Evolutionary conservation across 2,797 vertebrate genomes (phyloP).

Genomic region (Pangasius larnaudii): DNA sequence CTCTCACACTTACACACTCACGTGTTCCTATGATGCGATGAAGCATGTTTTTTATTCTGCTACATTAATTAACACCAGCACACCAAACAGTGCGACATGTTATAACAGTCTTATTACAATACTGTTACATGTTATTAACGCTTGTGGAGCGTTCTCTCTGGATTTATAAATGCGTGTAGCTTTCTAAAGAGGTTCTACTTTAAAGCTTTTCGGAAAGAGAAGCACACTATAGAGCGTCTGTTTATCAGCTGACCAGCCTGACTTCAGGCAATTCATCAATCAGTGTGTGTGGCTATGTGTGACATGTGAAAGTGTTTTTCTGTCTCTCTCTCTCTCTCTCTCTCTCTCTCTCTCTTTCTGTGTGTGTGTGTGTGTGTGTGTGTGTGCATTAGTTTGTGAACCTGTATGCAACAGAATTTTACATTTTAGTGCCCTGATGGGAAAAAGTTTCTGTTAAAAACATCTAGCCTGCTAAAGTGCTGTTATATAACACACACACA

Average conservation of each 20-base stretch:
- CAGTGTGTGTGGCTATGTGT: background rate
- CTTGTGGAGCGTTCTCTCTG: background rate
- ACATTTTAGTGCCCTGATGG: background rate
- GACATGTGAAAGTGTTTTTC: background rate
- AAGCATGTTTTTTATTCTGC: background rate
- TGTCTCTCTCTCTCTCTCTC: background rate
- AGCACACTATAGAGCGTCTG: background rate
- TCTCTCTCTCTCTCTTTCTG: background rate
- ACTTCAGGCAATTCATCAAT: background rate
- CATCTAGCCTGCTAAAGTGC: conserved; percentile 15
- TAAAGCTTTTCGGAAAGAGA: background rate
- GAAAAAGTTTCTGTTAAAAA: background rate
- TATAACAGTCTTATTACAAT: background rate
- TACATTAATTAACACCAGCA: background rate
- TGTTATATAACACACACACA: background rate
- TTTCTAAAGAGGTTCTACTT: background rate
- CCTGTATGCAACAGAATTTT: background rate
- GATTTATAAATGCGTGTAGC: background rate
- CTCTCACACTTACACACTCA: background rate
- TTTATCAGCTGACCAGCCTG: background rate
- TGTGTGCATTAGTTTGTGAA: background rate
- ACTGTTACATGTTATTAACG: background rate
- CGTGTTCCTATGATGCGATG: background rate
- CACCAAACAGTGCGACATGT: background rate
- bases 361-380: background rate